phyloP scores from a whole-genome alignment of 1,140 invertebrate species.

The Patella vulgata region DNA sequence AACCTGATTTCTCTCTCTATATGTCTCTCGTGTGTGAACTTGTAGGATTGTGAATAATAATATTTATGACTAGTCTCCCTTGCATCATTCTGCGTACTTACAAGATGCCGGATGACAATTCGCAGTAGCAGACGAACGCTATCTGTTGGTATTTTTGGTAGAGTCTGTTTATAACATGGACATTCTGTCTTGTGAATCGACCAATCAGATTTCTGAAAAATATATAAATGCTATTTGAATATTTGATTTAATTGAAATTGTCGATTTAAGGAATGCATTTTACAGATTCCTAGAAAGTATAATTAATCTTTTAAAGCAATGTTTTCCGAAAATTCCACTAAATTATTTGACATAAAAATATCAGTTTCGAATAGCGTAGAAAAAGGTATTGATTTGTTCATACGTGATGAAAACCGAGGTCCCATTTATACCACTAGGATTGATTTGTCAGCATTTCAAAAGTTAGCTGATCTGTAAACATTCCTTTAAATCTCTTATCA shows the following conservation, averaged over 20 bases:
- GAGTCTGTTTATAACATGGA: constrained; percentile 27
- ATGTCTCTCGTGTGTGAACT: no score
- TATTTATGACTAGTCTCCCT: no score
- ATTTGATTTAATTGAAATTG: neutral
- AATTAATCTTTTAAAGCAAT: neutral
- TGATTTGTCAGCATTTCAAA: no score
- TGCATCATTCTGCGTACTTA: constrained; percentile 14
- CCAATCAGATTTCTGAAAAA: constrained; percentile 41
- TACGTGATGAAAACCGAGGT: no score
- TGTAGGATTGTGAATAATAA: no score
- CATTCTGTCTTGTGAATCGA: constrained; percentile 42
- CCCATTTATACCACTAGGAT: no score
- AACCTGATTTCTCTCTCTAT: no score
- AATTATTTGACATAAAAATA: neutral
- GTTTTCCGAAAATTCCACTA: neutral
- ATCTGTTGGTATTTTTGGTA: constrained; percentile 40
- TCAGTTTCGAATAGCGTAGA: neutral
- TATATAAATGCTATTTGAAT: neutral
- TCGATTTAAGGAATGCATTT: neutral
- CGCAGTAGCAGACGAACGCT: constrained; percentile 37
- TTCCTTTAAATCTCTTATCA: no score
- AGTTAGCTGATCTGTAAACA: no score
- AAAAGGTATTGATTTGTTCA: neutral
- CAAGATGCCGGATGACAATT: constrained; percentile 33
- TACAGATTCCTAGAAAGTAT: neutral